These are phyloP conservation scores for Murina feae DNA, from an alignment of 2,113 vertebrate genomes.

Conservation along the genomic window DNA sequence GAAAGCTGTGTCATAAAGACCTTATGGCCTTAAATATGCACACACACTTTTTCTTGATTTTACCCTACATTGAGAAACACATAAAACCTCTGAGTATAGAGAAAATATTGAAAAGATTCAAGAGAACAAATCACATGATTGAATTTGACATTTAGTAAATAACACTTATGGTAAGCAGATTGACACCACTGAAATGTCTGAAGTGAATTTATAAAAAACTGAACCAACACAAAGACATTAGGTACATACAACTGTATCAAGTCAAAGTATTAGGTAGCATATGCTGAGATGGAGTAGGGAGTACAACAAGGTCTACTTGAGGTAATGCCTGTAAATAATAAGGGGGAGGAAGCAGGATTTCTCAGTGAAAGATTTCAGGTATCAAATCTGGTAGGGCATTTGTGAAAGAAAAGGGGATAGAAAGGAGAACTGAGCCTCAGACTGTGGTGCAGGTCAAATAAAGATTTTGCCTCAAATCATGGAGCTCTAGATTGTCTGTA, in stretches of 20 bases:
- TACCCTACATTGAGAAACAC: neutral
- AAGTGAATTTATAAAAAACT: neutral
- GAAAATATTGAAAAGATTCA: neutral
- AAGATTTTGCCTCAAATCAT: neutral
- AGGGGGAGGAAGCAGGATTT: neutral
- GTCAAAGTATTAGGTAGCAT: neutral
- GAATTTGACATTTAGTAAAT: neutral
- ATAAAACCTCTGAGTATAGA: neutral
- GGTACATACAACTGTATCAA: neutral
- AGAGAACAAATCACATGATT: neutral
- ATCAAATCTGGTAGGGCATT: neutral
- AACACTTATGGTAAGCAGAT: neutral
- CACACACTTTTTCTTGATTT: neutral
- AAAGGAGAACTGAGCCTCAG: neutral
- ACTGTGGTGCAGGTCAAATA: neutral
- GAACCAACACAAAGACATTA: neutral
- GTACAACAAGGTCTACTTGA: neutral
- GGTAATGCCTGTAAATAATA: neutral
- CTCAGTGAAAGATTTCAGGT: neutral
- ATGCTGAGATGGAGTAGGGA: neutral
- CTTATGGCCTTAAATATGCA: neutral
- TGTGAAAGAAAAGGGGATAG: neutral
- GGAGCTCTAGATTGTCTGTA: neutral
- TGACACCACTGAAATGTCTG: neutral
- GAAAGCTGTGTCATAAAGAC: neutral